Base-by-base conservation (phyloP, 2,797 vertebrate genomes). In the Sebastes nivosus region DNA sequence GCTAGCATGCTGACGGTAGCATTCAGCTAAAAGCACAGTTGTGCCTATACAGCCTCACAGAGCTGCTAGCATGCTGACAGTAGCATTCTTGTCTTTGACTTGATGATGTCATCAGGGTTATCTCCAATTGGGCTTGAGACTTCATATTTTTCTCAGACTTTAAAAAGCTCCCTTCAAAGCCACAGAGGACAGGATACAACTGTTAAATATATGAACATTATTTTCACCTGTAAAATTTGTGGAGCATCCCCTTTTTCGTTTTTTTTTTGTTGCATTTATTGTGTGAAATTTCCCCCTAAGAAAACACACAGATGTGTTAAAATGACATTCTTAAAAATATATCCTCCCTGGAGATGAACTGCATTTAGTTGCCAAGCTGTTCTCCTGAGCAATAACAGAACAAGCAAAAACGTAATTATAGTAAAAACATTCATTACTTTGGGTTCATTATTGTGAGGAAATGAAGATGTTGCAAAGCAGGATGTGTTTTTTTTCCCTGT, bases 391-490 rank as follows among this genome's bases (percentile, higher is more conserved):
- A 81, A 76, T 75, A 76, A 86, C 36, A 70, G 69, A 80, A 67
- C 67, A 74, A 71, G 30, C 65, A 11, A 64, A 42, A 77, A 87
- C 83, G 61, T 85, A 89, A 93, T 88, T 82, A 91, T 54, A 72
- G 72, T 75, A 64, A 87, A 88, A 89, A 82, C 74, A 87, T 61
- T 88, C 70, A 86, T 88, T 77, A 83, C 67, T 60, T 82, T 74
- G 55, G 67, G 59, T 77, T 73, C 36, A 22, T 83, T 70, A 80
- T 77, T 82, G 59, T 72, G 80, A 83, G 79, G 82, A 82, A 85
- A 90, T 82, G 9, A 89, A 90, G 86, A 84, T 77, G 74, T 81
- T 87, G 60, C 54, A 67, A 77, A 77, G 65, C 78, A 72, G 83
- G 80, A 84, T 87, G 80, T 72, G 38, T 14, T 42, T 42, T 54